Evolutionary conservation across 2,113 vertebrate species (phyloP).

Genomic region (Tamias sibiricus): DNA sequence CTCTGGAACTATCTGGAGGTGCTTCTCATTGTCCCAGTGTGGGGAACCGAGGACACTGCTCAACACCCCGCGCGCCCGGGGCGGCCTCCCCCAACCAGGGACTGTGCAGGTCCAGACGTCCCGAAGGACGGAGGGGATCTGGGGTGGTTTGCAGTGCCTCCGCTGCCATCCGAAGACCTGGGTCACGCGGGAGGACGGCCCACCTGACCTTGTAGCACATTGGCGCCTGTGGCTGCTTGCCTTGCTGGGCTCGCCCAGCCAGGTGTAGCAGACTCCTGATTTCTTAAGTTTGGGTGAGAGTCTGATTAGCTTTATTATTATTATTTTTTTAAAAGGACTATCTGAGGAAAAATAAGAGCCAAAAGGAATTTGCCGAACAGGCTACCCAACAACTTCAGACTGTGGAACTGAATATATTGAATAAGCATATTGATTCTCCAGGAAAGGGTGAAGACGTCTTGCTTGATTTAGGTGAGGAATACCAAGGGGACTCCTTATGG

Average conservation of each 20-base stretch:
- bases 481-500: not conserved
- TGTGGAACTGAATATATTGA: not conserved
- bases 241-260: not conserved
- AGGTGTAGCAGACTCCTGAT: not conserved
- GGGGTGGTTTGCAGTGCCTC: too few species aligned
- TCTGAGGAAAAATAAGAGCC: not conserved
- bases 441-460: fast-evolving
- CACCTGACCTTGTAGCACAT: not conserved
- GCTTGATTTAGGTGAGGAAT: constrained; percentile 26
- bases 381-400: not conserved
- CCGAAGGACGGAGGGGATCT: not conserved
- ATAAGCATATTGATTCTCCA: not conserved
- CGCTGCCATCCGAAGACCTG: too few species aligned
- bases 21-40: not conserved
- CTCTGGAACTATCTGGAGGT: not conserved
- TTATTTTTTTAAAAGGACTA: constrained; percentile 42
- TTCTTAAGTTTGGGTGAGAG: not conserved
- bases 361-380: not conserved
- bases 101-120: not conserved
- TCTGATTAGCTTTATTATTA: constrained; percentile 36
- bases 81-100: too few species aligned
- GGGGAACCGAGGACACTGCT: not conserved
- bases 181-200: too few species aligned
- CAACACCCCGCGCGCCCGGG: too few species aligned
- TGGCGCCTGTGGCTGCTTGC: not conserved